phyloP scores from a whole-genome alignment of 35 echinoderm and acorn worm species.

The Strongylocentrotus purpuratus region DNA sequence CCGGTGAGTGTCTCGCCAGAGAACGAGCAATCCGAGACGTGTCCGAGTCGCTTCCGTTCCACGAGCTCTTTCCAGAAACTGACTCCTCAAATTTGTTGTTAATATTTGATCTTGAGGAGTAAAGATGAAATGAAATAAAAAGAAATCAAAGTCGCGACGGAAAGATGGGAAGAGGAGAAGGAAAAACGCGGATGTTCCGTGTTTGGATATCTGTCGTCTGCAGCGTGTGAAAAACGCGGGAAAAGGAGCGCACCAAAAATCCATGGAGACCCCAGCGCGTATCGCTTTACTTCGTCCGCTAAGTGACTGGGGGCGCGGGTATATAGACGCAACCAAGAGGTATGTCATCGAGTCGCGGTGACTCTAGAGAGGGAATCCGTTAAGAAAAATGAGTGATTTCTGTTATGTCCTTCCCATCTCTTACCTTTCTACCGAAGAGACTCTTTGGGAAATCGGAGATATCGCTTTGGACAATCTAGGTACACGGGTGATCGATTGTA shows the following conservation, averaged over 20 bases:
- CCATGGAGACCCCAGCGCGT: background rate
- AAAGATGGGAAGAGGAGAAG: background rate
- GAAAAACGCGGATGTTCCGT: constrained; percentile 32
- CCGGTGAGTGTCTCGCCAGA: constrained; percentile 26
- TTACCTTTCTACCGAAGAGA: background rate
- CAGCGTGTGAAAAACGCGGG: constrained; percentile 16
- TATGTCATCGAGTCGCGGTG: background rate
- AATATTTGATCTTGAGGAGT: constrained; percentile 3
- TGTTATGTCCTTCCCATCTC: background rate
- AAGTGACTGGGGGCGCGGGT: constrained; percentile 37
- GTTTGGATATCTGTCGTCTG: constrained; percentile 42
- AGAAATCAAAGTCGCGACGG: background rate
- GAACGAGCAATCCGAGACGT: constrained; percentile 15
- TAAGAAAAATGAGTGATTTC: constrained; percentile 27
- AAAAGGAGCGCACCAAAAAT: constrained; percentile 37
- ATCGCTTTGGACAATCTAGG: constrained; percentile 38
- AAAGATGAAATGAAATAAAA: background rate
- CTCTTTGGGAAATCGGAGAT: background rate
- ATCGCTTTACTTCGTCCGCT: constrained; percentile 18
- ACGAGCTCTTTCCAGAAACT: background rate
- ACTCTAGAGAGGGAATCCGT: background rate
- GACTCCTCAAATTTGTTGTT: constrained; percentile 22
- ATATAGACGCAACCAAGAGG: background rate
- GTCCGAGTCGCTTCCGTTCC: constrained; percentile 46
- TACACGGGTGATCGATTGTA: constrained; percentile 27